A percentile compares a stretch with the other conserved stretches of the same genome.
Evolutionary conservation across 2,888 invertebrate genomes (phyloP).

Genomic region (Andrena praecox): DNA sequence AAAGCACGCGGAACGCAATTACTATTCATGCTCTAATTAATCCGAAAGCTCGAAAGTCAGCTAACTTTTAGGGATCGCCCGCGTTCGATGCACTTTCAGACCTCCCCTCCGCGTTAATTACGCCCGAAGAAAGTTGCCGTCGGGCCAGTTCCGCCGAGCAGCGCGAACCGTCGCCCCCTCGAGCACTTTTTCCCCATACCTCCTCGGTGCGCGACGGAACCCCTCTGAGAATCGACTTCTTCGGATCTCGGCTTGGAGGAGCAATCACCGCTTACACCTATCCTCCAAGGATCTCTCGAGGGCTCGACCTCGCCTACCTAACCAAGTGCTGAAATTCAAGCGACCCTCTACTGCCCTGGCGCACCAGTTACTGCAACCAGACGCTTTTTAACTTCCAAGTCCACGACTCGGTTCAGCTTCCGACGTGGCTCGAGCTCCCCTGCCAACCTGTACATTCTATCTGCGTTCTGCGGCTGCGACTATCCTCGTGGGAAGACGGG

Average conservation of each 20-base stretch:
- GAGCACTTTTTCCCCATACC: constrained; percentile 1
- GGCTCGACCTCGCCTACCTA: not conserved
- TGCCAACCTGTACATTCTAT: too few species aligned
- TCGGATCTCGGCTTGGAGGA: constrained; percentile 23
- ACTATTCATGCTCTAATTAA: constrained; percentile 35
- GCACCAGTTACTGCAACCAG: not conserved
- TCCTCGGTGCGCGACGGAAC: not conserved
- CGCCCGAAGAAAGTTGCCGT: constrained; percentile 4
- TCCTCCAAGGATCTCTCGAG: constrained; percentile 23
- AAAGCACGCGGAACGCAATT: constrained; percentile 25
- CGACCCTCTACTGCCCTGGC: not conserved
- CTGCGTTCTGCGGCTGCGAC: not conserved
- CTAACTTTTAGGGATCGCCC: constrained; percentile 7
- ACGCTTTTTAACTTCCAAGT: too few species aligned
- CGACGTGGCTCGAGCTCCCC: too few species aligned
- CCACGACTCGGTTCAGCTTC: too few species aligned
- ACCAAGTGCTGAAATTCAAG: constrained; percentile 1
- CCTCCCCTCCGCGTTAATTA: constrained; percentile 18
- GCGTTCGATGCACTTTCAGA: constrained; percentile 23
- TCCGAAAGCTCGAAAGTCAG: constrained; percentile 28
- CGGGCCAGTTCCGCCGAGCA: constrained; percentile 3
- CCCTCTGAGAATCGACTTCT: not conserved
- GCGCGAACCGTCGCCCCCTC: not conserved
- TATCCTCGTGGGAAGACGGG: not conserved
- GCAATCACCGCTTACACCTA: constrained; percentile 45